Percentiles rank a stretch among this genome's conserved stretches.
phyloP scores from a whole-genome alignment of 2,113 vertebrate species.

The Oncorhynchus nerka region DNA sequence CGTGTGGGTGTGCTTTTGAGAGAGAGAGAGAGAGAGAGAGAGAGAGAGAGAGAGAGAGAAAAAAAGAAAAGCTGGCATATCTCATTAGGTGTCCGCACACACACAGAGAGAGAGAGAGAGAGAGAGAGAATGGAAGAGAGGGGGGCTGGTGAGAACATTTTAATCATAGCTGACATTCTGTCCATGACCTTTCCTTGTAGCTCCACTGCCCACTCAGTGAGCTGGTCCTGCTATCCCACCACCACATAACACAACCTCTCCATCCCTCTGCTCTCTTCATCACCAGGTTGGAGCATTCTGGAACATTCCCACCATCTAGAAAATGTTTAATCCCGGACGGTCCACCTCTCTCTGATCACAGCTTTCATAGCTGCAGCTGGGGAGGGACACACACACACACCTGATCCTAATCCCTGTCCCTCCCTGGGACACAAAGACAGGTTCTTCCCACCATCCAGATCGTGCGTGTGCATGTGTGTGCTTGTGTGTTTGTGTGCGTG shows the following conservation, averaged over 20 bases:
- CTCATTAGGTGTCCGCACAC: too few relatives aligned
- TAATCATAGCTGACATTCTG: constrained; percentile 64
- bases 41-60: not conserved
- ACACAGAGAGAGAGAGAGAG: constrained; percentile 29
- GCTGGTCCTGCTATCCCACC: not conserved
- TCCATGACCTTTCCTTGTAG: constrained; percentile 44
- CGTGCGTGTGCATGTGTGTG: not conserved
- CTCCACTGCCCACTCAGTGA: not conserved
- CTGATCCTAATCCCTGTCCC: constrained; percentile 59
- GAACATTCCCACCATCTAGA: constrained; percentile 20
- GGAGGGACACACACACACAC: constrained; percentile 51
- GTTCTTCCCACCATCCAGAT: constrained; percentile 47
- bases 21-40: not conserved
- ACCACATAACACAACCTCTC: not conserved
- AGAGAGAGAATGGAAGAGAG: constrained; percentile 53
- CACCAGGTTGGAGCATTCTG: constrained; percentile 1
- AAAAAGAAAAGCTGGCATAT: too few relatives aligned
- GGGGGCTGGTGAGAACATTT: constrained; percentile 58
- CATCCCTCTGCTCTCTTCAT: constrained; percentile 25
- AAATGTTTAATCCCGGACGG: not conserved
- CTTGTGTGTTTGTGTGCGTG: not conserved
- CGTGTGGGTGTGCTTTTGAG: not conserved
- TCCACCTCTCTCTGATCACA: not conserved
- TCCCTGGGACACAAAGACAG: constrained; percentile 48
- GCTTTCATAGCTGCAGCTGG: constrained; percentile 17